Percentiles rank a stretch among this genome's conserved stretches.
These are phyloP conservation scores for Adelognathus sp. DNA, from an alignment of 2,888 invertebrate genomes.

Conservation along the genomic window DNA sequence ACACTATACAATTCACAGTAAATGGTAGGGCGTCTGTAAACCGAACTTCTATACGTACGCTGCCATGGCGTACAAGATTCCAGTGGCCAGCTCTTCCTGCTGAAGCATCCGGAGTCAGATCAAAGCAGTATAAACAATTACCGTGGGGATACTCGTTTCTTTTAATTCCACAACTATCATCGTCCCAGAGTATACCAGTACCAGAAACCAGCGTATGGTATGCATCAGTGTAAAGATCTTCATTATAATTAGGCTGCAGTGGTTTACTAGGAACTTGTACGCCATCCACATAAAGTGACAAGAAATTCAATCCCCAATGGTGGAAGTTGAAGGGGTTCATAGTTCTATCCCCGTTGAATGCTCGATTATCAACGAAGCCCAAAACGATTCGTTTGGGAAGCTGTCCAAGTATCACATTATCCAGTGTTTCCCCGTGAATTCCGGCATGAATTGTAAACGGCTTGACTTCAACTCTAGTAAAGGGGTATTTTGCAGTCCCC, in stretches of 20 bases:
- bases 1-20: no score
- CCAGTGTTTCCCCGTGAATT: slow-evolving; percentile 66
- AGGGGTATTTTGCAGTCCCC: slow-evolving; percentile 60
- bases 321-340: no score
- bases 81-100: no score
- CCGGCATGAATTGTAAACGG: slow-evolving; percentile 57
- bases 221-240: no score
- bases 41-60: no score
- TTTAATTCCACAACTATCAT: not conserved
- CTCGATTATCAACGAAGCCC: slow-evolving; percentile 65
- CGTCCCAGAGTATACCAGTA: not conserved
- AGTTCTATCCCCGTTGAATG: slow-evolving; percentile 59
- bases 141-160: not conserved
- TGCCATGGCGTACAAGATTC: no score
- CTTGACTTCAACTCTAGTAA: slow-evolving; percentile 60
- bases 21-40: no score
- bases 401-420: no score
- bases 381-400: no score
- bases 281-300: slow-evolving; percentile 14
- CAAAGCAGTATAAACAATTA: slow-evolving; percentile 10
- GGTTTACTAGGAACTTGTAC: slow-evolving; percentile 8
- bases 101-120: slow-evolving; percentile 11
- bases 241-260: not conserved
- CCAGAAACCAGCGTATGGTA: no score
- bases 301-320: not conserved